Evolutionary conservation across 2,888 invertebrate genomes (phyloP).

Genomic region (Dioctria linearis): DNA sequence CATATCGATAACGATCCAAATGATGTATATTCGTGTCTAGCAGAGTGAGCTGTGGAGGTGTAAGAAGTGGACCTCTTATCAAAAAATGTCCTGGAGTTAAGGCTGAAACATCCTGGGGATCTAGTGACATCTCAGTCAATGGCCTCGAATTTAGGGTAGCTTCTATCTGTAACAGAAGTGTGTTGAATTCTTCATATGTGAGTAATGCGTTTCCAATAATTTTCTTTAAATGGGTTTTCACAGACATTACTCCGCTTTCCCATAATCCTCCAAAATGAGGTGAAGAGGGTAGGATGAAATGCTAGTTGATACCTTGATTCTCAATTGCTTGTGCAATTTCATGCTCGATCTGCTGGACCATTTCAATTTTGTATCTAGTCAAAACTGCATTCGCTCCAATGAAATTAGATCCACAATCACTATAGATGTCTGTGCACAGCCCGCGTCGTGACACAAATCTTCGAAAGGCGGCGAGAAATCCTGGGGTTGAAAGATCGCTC

Average conservation of each 20-base stretch:
- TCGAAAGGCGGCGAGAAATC: background rate
- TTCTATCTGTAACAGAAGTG: slow-evolving; percentile 1
- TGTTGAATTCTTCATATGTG: background rate
- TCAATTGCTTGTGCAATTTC: background rate
- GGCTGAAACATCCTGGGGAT: background rate
- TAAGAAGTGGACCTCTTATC: no score
- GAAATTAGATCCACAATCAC: background rate
- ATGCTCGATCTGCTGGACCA: no score
- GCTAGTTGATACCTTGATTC: background rate
- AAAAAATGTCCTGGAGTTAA: slow-evolving; percentile 46
- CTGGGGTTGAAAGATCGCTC: slow-evolving; percentile 19
- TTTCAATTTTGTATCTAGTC: background rate
- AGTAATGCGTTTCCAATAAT: background rate
- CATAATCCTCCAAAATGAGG: slow-evolving; percentile 12
- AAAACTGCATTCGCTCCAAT: background rate
- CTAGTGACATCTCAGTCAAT: background rate
- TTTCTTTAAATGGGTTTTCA: background rate
- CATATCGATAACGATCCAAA: no score
- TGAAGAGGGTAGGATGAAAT: background rate
- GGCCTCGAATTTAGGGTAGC: background rate
- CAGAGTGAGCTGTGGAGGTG: no score
- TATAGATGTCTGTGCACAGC: background rate
- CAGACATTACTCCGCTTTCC: background rate
- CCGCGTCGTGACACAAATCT: background rate
- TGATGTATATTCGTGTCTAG: background rate